A percentile compares a stretch with the other conserved stretches of the same genome.
Conservation (phyloP, 2,797 vertebrate species). For the Rhodeus uyekii region DNA sequence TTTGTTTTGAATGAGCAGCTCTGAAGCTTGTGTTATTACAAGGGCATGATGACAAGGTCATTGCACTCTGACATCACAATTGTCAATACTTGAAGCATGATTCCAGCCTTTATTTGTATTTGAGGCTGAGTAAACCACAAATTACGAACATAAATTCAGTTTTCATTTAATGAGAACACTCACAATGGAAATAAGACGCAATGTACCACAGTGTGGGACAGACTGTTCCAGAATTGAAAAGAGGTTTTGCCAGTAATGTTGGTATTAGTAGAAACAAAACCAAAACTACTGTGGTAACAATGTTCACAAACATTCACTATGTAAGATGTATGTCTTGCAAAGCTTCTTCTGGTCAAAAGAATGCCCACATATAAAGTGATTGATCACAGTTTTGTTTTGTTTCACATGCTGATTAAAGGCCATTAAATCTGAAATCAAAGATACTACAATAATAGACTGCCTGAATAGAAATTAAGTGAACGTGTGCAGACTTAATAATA, state of each 20-base stretch:
- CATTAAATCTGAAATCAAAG: neutral
- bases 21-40: neutral
- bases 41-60: conserved; percentile 20
- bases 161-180: neutral
- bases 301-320: neutral
- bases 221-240: neutral
- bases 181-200: neutral
- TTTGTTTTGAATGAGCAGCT: neutral
- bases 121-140: neutral
- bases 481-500: neutral
- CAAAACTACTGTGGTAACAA: neutral
- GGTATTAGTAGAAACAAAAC: neutral
- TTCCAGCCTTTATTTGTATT: neutral
- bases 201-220: neutral
- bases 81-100: neutral
- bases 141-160: neutral
- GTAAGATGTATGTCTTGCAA: neutral
- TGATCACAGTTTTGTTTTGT: neutral
- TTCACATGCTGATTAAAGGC: neutral
- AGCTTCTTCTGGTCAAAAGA: neutral
- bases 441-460: neutral
- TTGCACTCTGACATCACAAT: neutral
- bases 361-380: neutral
- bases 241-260: neutral
- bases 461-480: neutral